Percentiles rank a stretch among this genome's conserved stretches.
phyloP scores from a whole-genome alignment of 2,888 invertebrate species.

The Aspidiotus rigidus region DNA sequence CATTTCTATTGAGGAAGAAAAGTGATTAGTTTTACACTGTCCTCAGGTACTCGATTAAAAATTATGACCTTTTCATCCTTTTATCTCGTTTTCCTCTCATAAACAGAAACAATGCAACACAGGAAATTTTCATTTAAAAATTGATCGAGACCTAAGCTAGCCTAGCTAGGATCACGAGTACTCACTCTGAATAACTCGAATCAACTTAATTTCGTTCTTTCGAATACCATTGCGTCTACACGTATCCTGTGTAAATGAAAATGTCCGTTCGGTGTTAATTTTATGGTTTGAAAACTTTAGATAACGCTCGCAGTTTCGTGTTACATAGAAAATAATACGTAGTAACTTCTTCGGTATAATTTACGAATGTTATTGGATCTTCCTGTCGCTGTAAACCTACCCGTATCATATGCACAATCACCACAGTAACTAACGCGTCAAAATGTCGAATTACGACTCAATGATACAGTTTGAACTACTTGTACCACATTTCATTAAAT shows the following conservation, averaged over 20 bases:
- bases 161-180: not conserved
- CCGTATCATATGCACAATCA: not conserved
- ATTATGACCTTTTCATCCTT: too few relatives aligned
- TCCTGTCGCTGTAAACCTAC: not conserved
- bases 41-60: too few relatives aligned
- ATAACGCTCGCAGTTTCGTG: not conserved
- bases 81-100: too few relatives aligned
- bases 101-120: not conserved
- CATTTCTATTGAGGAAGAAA: too few relatives aligned
- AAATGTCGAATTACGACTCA: too few relatives aligned
- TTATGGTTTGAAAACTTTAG: not conserved
- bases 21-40: too few relatives aligned
- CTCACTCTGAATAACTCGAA: not conserved
- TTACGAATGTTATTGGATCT: too few relatives aligned
- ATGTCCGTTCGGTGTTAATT: constrained; percentile 21
- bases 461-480: too few relatives aligned
- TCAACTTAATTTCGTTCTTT: not conserved
- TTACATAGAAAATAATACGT: too few relatives aligned
- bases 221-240: not conserved
- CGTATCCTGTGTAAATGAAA: constrained; percentile 22
- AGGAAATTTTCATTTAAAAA: not conserved
- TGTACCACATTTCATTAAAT: not conserved
- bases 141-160: constrained; percentile 3
- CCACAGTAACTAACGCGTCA: too few relatives aligned
- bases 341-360: too few relatives aligned